Evolutionary conservation across 92 coral and sea anemone species (phyloP).

Genomic region (Blastomussa wellsi): DNA sequence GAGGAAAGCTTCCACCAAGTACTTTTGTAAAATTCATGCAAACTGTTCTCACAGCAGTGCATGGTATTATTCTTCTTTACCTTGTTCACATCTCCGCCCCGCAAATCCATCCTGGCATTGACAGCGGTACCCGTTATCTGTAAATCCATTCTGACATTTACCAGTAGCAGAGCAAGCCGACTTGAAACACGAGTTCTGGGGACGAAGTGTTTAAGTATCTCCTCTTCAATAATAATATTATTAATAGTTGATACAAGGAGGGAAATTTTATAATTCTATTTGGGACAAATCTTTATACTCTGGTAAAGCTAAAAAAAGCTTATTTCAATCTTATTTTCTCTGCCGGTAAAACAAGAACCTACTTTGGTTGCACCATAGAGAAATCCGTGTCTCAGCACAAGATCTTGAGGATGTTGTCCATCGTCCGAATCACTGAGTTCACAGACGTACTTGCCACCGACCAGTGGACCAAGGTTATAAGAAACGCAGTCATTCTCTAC

Average conservation of each 20-base stretch:
- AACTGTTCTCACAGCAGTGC: not conserved
- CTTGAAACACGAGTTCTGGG: not conserved
- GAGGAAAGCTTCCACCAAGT: not conserved
- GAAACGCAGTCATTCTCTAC: constrained; percentile 14
- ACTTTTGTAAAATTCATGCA: not conserved
- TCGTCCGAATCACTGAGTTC: constrained; percentile 18
- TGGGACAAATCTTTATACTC: not conserved
- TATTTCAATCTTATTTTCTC: not conserved
- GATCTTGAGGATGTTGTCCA: not conserved
- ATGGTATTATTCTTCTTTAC: not conserved
- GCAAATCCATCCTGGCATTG: not conserved
- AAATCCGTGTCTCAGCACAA: not conserved
- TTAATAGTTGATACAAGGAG: not conserved
- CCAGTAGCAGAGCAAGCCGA: not conserved
- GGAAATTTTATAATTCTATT: no score
- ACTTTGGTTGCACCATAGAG: constrained; percentile 13
- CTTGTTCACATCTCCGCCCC: not conserved
- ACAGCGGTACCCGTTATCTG: constrained; percentile 11
- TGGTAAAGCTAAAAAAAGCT: no score
- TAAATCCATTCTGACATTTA: constrained; percentile 19
- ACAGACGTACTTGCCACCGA: not conserved
- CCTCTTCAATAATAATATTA: not conserved
- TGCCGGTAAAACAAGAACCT: not conserved
- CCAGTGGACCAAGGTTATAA: constrained; percentile 2
- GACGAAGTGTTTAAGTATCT: not conserved